phyloP scores from a whole-genome alignment of 1,140 invertebrate species.

The Ips nitidus region DNA sequence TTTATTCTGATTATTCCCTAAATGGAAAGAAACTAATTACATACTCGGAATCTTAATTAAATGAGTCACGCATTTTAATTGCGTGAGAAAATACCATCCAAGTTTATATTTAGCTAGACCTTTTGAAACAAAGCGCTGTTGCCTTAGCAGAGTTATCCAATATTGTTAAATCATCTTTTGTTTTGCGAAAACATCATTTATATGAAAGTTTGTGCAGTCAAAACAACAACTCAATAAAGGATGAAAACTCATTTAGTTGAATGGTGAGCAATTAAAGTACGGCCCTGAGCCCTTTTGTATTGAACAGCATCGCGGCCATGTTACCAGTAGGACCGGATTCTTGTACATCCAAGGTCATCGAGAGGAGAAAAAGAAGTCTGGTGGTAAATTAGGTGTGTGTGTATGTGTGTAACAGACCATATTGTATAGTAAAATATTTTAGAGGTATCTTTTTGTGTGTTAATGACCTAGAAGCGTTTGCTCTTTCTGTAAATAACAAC shows the following conservation, averaged over 20 bases:
- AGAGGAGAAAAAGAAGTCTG: slow-evolving; percentile 34
- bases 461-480: slow-evolving; percentile 27
- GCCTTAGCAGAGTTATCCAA: too few relatives aligned
- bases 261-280: slow-evolving; percentile 12
- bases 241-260: background rate
- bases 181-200: too few relatives aligned
- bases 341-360: slow-evolving; percentile 43
- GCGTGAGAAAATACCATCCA: slow-evolving; percentile 4
- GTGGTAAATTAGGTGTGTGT: slow-evolving; percentile 38
- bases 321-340: slow-evolving; percentile 47
- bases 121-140: background rate
- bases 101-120: slow-evolving; percentile 3
- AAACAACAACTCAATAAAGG: too few relatives aligned
- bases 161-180: too few relatives aligned
- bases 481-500: slow-evolving; percentile 18
- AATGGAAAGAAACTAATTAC: background rate
- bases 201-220: too few relatives aligned
- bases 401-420: slow-evolving; percentile 30
- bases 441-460: slow-evolving; percentile 15
- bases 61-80: slow-evolving; percentile 3
- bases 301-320: slow-evolving; percentile 35
- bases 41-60: background rate
- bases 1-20: background rate
- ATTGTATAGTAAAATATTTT: slow-evolving; percentile 28
- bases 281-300: slow-evolving; percentile 34